Percentiles rank a stretch among this genome's conserved stretches.
Evolutionary conservation across 2,888 invertebrate genomes (phyloP).

Genomic region (Tetropium fuscum): DNA sequence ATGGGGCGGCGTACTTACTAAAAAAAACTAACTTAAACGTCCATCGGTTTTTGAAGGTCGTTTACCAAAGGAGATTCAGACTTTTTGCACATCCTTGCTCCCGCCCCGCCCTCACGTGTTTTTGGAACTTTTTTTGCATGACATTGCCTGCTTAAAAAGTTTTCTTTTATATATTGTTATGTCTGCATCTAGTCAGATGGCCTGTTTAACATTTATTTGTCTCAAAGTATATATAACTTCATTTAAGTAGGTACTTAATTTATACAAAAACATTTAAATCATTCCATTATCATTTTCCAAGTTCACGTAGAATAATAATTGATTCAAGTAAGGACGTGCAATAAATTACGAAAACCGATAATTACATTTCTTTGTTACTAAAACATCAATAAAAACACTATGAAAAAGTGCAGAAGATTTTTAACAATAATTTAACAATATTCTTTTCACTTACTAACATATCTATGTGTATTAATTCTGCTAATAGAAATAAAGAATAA

Average conservation of each 20-base stretch:
- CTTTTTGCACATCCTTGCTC: slow-evolving; percentile 78
- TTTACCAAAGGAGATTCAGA: slow-evolving; percentile 66
- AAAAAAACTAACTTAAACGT: slow-evolving; percentile 68
- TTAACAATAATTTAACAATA: too few relatives aligned
- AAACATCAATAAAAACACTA: not conserved
- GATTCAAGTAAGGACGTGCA: slow-evolving; percentile 13
- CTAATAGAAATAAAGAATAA: slow-evolving; percentile 1
- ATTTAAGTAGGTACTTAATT: too few relatives aligned
- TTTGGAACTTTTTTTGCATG: slow-evolving; percentile 71
- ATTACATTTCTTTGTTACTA: not conserved
- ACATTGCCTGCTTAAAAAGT: slow-evolving; percentile 78
- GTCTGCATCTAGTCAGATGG: slow-evolving; percentile 38
- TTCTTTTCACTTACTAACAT: too few relatives aligned
- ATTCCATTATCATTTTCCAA: too few relatives aligned
- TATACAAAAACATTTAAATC: too few relatives aligned
- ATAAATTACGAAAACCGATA: not conserved
- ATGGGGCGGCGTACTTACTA: slow-evolving; percentile 83
- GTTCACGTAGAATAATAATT: not conserved
- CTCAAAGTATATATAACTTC: not conserved
- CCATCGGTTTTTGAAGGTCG: slow-evolving; percentile 79
- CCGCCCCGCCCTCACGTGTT: slow-evolving; percentile 70
- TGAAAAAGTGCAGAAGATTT: slow-evolving; percentile 3
- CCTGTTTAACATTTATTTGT: slow-evolving; percentile 21
- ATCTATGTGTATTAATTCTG: too few relatives aligned
- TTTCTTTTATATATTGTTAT: slow-evolving; percentile 68